Percentiles rank a stretch among this genome's conserved stretches.
phyloP scores from a whole-genome alignment of 2,113 vertebrate species.

The Limanda limanda region DNA sequence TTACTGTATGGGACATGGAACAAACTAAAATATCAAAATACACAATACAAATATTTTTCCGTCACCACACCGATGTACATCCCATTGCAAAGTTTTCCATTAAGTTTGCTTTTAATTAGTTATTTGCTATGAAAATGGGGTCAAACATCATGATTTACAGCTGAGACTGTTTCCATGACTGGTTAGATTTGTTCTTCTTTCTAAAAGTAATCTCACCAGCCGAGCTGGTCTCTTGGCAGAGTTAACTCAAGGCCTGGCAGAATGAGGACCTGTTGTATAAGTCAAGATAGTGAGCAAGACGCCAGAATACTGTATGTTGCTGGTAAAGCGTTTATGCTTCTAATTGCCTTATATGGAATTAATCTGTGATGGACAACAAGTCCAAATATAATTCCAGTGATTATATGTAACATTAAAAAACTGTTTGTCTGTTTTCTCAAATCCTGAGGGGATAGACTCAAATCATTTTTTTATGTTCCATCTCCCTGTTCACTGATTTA shows the following conservation, averaged over 20 bases:
- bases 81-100: no score
- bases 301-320: conserved; percentile 17
- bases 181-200: conserved; percentile 6
- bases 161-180: background rate
- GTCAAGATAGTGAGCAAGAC: conserved; percentile 42
- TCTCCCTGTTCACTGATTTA: conserved; percentile 38
- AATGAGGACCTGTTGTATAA: background rate
- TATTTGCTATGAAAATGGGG: no score
- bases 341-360: conserved; percentile 45
- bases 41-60: no score
- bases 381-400: conserved; percentile 20
- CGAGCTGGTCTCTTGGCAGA: conserved; percentile 12
- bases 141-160: no score
- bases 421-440: conserved; percentile 18
- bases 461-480: conserved; percentile 53
- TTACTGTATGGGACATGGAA: no score
- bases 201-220: conserved; percentile 7
- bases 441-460: conserved; percentile 30
- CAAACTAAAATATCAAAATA: no score
- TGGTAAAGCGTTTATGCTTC: conserved; percentile 11
- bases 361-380: conserved; percentile 4
- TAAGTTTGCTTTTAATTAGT: no score
- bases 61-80: no score
- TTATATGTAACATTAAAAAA: background rate
- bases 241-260: conserved; percentile 22